Evolutionary conservation across 2,797 vertebrate species (phyloP), one percentile per base, ranked within the genome.

Genomic region (Helicolenus hilgendorfi): DNA sequence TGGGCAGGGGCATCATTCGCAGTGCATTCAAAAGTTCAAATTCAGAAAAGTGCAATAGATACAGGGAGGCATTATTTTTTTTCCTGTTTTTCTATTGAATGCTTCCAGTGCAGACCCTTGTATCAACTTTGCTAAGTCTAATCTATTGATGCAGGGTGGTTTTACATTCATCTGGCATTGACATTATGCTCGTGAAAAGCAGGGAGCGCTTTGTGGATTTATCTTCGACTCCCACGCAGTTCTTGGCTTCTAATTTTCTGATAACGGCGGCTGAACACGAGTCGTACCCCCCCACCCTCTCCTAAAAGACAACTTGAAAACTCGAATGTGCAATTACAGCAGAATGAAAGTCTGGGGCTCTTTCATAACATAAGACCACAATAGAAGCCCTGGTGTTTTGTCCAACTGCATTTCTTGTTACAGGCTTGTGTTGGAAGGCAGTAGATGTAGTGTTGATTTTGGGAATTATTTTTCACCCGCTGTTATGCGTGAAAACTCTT

Each of bases 221-320:
- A 97, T 97, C 96, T 96, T 78, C 74, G 90, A 95, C 95, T 96
- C 94, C 94, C 94, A 96, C 81, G 75, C 96, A 95, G 92, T 96
- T 95, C 94, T 95, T 92, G 79, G 91, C 95, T 96, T 97, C 92
- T 97, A 97, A 97, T 98, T 98, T 97, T 97, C 97, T 97, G 97
- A 97, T 98, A 98, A 97, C 94, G 71, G 91, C 81, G 71, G 91
- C 81, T 27, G 85, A 96, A 96, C 91, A 94, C 68, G 78, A 94
- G 90, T 94, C 36, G 36, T 38, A 11, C 11, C 11, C 87, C 70
- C 67, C 79, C 81, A 45, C 7, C 41, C 7, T 1, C 0, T 3
- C 15, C 15, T 79, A 92, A 96, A 96, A 96, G 92, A 97, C 93
- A 92, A 95, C 92, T 95, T 90, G 76, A 97, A 49, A 96, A 94